Percentiles rank a stretch among this genome's conserved stretches.
phyloP scores from a whole-genome alignment of 1,140 invertebrate genomes.

The Arctopsyche grandis region DNA sequence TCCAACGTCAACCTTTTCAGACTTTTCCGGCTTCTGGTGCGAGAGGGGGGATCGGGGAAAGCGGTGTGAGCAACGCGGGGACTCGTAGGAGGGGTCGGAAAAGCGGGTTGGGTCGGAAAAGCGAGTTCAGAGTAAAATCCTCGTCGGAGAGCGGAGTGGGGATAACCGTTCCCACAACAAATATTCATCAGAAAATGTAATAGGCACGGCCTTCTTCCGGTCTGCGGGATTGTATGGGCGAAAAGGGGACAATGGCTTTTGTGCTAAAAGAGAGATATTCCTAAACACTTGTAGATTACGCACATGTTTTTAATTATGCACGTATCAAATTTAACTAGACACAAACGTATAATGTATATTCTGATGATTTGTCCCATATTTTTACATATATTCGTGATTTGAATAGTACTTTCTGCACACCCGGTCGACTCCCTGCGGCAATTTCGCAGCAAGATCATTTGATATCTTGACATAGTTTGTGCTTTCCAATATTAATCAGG shows the following conservation, averaged over 20 bases:
- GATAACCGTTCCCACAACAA: conserved; percentile 34
- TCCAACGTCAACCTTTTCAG: conserved; percentile 39
- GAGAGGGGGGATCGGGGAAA: neutral
- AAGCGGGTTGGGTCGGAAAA: neutral
- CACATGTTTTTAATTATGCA: neutral
- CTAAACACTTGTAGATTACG: conserved; percentile 32
- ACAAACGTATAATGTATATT: too few species aligned
- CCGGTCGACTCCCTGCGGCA: too few species aligned
- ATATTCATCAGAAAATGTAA: conserved; percentile 46
- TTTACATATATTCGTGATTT: too few species aligned
- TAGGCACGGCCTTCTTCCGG: conserved; percentile 37
- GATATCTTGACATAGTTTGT: too few species aligned
- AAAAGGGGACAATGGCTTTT: conserved; percentile 14
- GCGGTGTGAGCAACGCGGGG: neutral
- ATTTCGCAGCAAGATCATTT: too few species aligned
- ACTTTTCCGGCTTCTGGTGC: conserved; percentile 31
- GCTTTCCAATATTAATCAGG: too few species aligned
- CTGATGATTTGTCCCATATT: too few species aligned
- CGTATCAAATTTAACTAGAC: too few species aligned
- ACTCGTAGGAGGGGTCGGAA: too few species aligned
- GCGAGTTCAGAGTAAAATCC: conserved; percentile 9
- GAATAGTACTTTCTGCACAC: too few species aligned
- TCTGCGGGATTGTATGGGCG: conserved; percentile 22
- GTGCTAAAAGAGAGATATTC: conserved; percentile 3
- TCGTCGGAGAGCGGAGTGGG: neutral